Conservation (phyloP, 2,888 invertebrate species). For the Phyto melanocephala region DNA sequence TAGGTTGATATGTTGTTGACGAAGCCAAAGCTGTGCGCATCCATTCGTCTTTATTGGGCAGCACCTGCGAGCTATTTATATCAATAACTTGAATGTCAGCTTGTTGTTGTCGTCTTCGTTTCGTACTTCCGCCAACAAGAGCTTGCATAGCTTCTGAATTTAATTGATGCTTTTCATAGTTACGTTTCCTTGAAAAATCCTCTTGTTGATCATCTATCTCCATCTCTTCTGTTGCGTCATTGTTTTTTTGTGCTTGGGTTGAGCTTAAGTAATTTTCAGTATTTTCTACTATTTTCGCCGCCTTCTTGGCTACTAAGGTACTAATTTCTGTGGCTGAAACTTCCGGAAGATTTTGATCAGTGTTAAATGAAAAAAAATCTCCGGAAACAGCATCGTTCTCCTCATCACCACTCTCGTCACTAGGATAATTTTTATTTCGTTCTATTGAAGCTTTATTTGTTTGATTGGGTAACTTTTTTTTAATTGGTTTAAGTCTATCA, state of each 20-base stretch:
- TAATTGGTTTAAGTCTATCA: conserved; percentile 41
- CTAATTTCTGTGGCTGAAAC: conserved; percentile 79
- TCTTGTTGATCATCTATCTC: conserved; percentile 56
- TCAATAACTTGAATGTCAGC: conserved; percentile 87
- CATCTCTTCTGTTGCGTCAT: not conserved
- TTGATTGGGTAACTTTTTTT: conserved; percentile 23
- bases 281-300: conserved; percentile 74
- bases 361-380: conserved; percentile 78
- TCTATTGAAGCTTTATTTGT: not conserved
- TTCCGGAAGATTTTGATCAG: conserved; percentile 78
- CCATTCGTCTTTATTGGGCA: conserved; percentile 90
- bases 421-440: conserved; percentile 70
- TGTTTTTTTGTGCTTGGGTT: conserved; percentile 3
- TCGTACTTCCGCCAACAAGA: conserved; percentile 84
- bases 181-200: conserved; percentile 68
- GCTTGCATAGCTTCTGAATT: conserved; percentile 80
- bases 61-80: conserved; percentile 88
- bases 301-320: conserved; percentile 76
- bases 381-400: conserved; percentile 70
- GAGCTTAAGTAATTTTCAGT: conserved; percentile 69
- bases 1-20: conserved; percentile 81
- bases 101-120: conserved; percentile 76
- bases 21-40: conserved; percentile 89
- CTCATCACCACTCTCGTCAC: conserved; percentile 79
- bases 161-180: conserved; percentile 67